A percentile compares a stretch with the other conserved stretches of the same genome.
phyloP scores from a whole-genome alignment of 2,797 vertebrate species.

The Rhyacichthys aspro region DNA sequence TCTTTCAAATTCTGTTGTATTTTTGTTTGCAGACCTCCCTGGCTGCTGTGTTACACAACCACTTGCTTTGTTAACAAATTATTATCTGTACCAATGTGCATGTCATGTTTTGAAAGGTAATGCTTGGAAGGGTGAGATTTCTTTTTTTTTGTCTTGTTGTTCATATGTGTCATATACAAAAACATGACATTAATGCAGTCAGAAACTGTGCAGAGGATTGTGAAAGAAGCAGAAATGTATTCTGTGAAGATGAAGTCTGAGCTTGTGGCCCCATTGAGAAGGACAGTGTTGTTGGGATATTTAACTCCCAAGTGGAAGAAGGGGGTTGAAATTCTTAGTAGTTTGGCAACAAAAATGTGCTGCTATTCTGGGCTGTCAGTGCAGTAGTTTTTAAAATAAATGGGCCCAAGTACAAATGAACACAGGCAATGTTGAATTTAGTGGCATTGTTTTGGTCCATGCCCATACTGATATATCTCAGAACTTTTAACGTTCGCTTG shows the following conservation, averaged over 20 bases:
- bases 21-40: conserved; percentile 28
- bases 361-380: too few relatives aligned
- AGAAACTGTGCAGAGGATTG: conserved; percentile 14
- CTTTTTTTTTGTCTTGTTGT: too few relatives aligned
- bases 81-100: too few relatives aligned
- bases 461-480: too few relatives aligned
- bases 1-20: conserved; percentile 30
- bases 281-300: conserved; percentile 28
- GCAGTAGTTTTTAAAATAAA: too few relatives aligned
- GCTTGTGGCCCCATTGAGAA: conserved; percentile 10
- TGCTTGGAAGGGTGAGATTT: too few relatives aligned
- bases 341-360: too few relatives aligned
- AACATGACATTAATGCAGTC: conserved; percentile 47
- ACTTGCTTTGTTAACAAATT: conserved; percentile 64
- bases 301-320: conserved; percentile 20
- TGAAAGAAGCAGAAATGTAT: conserved; percentile 16
- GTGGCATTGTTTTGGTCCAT: too few relatives aligned
- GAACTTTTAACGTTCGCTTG: too few relatives aligned
- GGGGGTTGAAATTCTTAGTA: conserved; percentile 35
- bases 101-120: too few relatives aligned
- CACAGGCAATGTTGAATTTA: too few relatives aligned
- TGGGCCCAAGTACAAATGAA: too few relatives aligned
- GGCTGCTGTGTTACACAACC: conserved; percentile 44
- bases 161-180: not conserved
- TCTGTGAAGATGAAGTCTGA: conserved; percentile 18